These are phyloP conservation scores for Trissoscelio sp. DNA, from an alignment of 2,888 invertebrate species.

Conservation along the genomic window DNA sequence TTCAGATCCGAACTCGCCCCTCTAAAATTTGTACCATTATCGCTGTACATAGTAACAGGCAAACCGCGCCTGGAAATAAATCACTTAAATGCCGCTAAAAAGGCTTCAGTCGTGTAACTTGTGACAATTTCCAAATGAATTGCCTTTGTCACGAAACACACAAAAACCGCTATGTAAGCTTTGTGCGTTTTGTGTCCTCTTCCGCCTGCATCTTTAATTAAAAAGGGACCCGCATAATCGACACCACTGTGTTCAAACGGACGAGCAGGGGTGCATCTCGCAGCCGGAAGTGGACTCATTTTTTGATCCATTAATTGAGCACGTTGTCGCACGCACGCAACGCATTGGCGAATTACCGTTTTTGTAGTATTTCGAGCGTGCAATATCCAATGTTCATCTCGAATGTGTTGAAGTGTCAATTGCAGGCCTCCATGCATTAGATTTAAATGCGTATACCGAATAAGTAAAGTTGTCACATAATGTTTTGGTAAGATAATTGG, in stretches of 20 bases:
- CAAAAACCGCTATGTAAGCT: constrained; percentile 17
- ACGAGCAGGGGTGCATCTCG: not conserved
- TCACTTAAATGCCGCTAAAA: constrained; percentile 24
- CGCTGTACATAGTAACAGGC: constrained; percentile 11
- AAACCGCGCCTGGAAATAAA: constrained; percentile 34
- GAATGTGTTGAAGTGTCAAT: too few species aligned
- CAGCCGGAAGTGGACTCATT: not conserved
- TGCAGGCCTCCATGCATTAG: too few species aligned
- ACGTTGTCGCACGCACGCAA: not conserved
- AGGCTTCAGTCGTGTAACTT: constrained; percentile 30
- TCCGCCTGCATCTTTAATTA: not conserved
- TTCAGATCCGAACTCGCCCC: not conserved
- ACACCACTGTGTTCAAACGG: not conserved
- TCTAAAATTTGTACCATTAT: constrained; percentile 25
- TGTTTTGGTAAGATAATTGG: not conserved
- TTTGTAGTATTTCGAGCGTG: not conserved
- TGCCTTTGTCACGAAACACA: constrained; percentile 20
- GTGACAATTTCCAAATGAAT: constrained; percentile 29
- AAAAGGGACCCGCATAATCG: not conserved
- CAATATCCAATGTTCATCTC: not conserved
- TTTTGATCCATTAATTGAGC: not conserved
- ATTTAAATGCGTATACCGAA: too few species aligned
- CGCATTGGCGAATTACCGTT: not conserved
- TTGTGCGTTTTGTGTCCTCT: not conserved
- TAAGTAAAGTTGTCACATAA: not conserved